Percentiles rank a stretch among this genome's conserved stretches.
Evolutionary conservation across 2,113 vertebrate genomes (phyloP).

Genomic region (Oncorhynchus keta): DNA sequence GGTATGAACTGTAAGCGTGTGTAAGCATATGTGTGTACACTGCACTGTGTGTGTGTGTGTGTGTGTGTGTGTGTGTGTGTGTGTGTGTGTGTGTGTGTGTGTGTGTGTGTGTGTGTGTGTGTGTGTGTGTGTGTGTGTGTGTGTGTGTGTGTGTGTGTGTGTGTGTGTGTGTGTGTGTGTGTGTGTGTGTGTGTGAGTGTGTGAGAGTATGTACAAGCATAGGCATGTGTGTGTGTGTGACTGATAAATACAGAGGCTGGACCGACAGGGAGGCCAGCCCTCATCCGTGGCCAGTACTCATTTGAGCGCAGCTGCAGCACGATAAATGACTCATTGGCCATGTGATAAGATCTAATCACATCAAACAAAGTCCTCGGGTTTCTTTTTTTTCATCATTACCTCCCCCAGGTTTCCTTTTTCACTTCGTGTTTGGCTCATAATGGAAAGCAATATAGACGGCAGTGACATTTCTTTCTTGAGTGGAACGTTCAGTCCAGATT

Average conservation of each 20-base stretch:
- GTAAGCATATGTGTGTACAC: background rate
- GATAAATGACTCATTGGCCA: slow-evolving; percentile 70
- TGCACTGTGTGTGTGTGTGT: too few species aligned
- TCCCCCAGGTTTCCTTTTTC: slow-evolving; percentile 24
- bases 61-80: slow-evolving; percentile 4
- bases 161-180: slow-evolving; percentile 1
- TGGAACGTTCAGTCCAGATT: slow-evolving; percentile 26
- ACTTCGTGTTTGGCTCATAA: slow-evolving; percentile 53
- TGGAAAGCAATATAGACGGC: slow-evolving; percentile 20
- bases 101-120: slow-evolving; percentile 6
- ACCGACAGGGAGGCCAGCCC: slow-evolving; percentile 42
- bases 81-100: background rate
- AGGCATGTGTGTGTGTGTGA: slow-evolving; percentile 17
- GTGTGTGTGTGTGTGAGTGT: background rate
- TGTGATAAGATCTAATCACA: slow-evolving; percentile 69
- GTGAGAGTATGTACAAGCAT: background rate
- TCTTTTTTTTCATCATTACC: slow-evolving; percentile 37
- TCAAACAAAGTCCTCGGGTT: slow-evolving; percentile 54
- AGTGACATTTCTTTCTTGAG: slow-evolving; percentile 40
- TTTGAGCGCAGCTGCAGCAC: slow-evolving; percentile 74
- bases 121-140: slow-evolving; percentile 1
- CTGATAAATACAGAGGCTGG: slow-evolving; percentile 49
- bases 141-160: background rate
- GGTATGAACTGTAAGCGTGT: too few species aligned
- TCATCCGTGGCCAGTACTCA: slow-evolving; percentile 55